These are phyloP conservation scores for Sarcophaga rosellei DNA, from an alignment of 2,888 invertebrate genomes.

Conservation along the genomic window DNA sequence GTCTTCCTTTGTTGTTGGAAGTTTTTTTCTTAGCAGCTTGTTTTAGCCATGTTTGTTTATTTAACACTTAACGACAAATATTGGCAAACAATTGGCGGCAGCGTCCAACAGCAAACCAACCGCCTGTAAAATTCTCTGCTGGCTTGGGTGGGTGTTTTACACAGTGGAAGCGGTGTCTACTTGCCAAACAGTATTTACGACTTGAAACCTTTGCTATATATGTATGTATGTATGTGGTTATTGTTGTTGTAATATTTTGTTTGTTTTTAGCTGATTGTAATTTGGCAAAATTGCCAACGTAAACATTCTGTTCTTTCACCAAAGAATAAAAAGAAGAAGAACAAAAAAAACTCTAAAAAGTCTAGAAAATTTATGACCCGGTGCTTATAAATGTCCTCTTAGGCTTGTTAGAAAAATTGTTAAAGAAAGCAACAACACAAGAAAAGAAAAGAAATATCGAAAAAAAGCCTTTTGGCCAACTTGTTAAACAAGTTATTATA, in stretches of 20 bases:
- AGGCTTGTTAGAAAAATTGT: slow-evolving; percentile 3
- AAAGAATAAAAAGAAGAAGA: not conserved
- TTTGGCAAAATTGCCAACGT: not conserved
- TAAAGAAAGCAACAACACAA: not conserved
- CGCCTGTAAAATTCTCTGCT: not conserved
- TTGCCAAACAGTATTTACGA: slow-evolving; percentile 50
- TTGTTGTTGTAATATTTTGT: not conserved
- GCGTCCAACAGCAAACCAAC: not conserved
- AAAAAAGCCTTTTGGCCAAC: slow-evolving; percentile 46
- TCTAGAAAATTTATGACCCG: slow-evolving; percentile 40
- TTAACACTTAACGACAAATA: slow-evolving; percentile 61
- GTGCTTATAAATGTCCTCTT: not conserved
- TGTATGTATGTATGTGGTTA: not conserved
- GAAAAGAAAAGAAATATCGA: not conserved
- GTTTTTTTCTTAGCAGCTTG: slow-evolving; percentile 32
- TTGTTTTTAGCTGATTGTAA: not conserved
- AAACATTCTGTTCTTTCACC: not conserved
- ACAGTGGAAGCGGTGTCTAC: slow-evolving; percentile 56
- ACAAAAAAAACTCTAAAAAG: too few species aligned
- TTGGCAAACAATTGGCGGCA: slow-evolving; percentile 38
- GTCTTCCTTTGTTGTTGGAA: not conserved
- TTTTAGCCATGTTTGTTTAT: slow-evolving; percentile 45
- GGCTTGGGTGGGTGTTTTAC: not conserved
- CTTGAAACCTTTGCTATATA: not conserved
- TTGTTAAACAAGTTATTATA: slow-evolving; percentile 73